Percentiles rank a stretch among this genome's conserved stretches.
Conservation (phyloP, 1,140 invertebrate species). For the Drosophila subpulchrella region DNA sequence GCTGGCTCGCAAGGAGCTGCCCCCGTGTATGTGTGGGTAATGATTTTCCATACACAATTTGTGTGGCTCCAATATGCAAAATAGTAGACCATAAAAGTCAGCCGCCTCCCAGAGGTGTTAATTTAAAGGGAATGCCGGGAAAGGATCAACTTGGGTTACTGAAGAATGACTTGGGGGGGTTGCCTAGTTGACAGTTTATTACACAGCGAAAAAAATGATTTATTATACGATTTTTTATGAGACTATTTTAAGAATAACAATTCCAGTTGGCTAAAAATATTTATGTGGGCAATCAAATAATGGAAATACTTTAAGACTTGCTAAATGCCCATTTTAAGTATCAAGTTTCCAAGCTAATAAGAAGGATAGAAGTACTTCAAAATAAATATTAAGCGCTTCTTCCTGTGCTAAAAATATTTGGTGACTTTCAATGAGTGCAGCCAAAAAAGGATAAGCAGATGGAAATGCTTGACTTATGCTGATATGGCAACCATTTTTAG, state of each 20-base stretch:
- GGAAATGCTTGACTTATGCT: slow-evolving; percentile 36
- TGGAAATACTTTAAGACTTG: too few relatives aligned
- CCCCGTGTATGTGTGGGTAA: slow-evolving; percentile 30
- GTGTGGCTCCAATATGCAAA: slow-evolving; percentile 71
- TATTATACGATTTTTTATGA: background rate
- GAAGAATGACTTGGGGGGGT: slow-evolving; percentile 1
- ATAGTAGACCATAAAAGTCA: slow-evolving; percentile 62
- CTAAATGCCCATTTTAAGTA: too few relatives aligned
- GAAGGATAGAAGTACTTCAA: too few relatives aligned
- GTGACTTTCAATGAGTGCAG: background rate
- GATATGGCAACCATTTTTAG: slow-evolving; percentile 45
- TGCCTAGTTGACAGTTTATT: slow-evolving; percentile 34
- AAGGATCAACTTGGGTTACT: slow-evolving; percentile 9
- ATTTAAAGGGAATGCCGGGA: slow-evolving; percentile 40
- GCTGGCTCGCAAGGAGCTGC: slow-evolving; percentile 14
- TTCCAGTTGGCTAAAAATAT: too few relatives aligned
- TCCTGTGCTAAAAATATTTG: too few relatives aligned
- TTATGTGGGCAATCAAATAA: too few relatives aligned
- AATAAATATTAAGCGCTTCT: too few relatives aligned
- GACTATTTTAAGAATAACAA: background rate
- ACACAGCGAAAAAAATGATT: background rate
- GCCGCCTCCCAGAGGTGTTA: slow-evolving; percentile 54
- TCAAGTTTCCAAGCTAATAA: too few relatives aligned
- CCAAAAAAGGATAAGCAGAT: background rate
- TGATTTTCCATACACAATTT: slow-evolving; percentile 71